phyloP scores from a whole-genome alignment of 2,888 invertebrate species.

The Allophyes oxyacanthae region DNA sequence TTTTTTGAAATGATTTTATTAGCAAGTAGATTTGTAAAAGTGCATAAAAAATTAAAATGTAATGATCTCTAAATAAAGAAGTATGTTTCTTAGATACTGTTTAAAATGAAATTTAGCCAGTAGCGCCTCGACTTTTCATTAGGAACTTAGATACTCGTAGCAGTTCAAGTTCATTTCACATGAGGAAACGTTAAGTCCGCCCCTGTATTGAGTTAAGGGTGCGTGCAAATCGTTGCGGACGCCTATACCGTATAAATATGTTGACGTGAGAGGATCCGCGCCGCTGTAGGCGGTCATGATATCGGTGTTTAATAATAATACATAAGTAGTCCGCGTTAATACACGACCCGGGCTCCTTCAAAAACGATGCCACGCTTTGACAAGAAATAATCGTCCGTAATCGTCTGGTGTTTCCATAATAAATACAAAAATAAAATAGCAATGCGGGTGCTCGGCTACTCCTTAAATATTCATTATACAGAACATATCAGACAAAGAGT shows the following conservation, averaged over 20 bases:
- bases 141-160: no score
- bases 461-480: slow-evolving; percentile 82
- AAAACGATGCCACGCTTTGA: slow-evolving; percentile 73
- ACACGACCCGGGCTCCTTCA: slow-evolving; percentile 42
- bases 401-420: slow-evolving; percentile 75
- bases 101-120: no score
- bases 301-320: slow-evolving; percentile 67
- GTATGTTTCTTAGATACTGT: no score
- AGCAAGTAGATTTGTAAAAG: neutral
- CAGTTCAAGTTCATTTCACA: no score
- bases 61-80: no score
- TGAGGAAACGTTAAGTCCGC: slow-evolving; percentile 21
- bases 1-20: slow-evolving; percentile 4
- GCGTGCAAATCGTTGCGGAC: slow-evolving; percentile 50
- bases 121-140: no score
- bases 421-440: slow-evolving; percentile 72
- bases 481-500: slow-evolving; percentile 74
- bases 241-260: slow-evolving; percentile 41
- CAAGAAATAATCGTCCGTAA: slow-evolving; percentile 79
- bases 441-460: slow-evolving; percentile 61
- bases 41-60: no score
- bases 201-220: slow-evolving; percentile 44
- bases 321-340: slow-evolving; percentile 58
- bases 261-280: slow-evolving; percentile 66
- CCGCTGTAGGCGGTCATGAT: slow-evolving; percentile 70